Base-by-base conservation (phyloP, 1,140 invertebrate genomes). In the Caerostris extrusa region DNA sequence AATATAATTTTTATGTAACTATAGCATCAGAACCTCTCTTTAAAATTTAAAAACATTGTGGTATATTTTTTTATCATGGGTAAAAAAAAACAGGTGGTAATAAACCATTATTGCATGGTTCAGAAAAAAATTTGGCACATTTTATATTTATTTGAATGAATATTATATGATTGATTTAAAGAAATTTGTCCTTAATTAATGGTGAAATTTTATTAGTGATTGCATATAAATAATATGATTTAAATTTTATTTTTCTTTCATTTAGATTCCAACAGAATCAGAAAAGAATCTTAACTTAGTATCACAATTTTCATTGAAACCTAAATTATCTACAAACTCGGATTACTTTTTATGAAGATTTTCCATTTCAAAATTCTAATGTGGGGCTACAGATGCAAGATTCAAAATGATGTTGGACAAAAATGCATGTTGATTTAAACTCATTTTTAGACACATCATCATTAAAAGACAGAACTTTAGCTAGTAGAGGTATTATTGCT, bases 221-320 rank as follows among this genome's bases (percentile, higher is more conserved):
- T 34, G 34, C 2, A 34, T 34, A 34, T 34, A 34, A 34, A 34
- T 34, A 34, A 34, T 34, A 34, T 34, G 34, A 34, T 34, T 34
- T 34, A 34, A 34, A 34, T 85, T 5, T 56, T 85, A 7, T 85
- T 85, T 58, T n/a, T 12, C 4, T 10, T 50, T 93, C 1, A 57
- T 87, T 87, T 71, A 93, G 91, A 83, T 19, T 14, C 91, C 91
- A 17, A 93, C 92, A 3, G 92, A 93, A 89, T 93, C 92, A 56
- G 92, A 93, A 64, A 93, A 93, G 69, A 93, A 93, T 60, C 69
- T 93, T 5, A 71, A 81, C 89, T 53, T 93, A 17, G 92, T 93
- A 14, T 93, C 92, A 6, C 86, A 93, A 17, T 93, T 87, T 82
- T 81, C 92, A n/a, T 85, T 93, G 12, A 93, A 87, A n/a, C 34